These are phyloP conservation scores for Coelopa frigida DNA, from an alignment of 1,140 invertebrate genomes.

Conservation along the genomic window DNA sequence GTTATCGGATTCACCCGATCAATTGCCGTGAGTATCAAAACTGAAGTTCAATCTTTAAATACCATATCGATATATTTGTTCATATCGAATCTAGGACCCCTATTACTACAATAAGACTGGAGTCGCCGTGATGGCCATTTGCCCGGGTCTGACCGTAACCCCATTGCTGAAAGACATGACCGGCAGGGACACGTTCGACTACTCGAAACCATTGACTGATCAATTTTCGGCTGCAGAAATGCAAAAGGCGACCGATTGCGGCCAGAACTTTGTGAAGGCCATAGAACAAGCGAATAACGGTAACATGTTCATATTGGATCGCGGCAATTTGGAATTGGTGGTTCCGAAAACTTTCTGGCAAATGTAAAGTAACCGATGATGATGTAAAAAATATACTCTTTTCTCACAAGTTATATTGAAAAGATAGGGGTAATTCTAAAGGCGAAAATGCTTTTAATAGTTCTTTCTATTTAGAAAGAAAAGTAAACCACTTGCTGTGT, in stretches of 20 bases:
- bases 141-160: conserved; percentile 14
- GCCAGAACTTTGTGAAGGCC: conserved; percentile 8
- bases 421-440: no score
- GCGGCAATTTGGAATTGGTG: conserved; percentile 8
- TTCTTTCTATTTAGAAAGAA: no score
- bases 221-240: conserved; percentile 1
- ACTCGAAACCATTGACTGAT: conserved; percentile 8
- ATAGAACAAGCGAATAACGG: conserved; percentile 10
- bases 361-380: background rate
- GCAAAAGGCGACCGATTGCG: conserved; percentile 10
- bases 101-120: conserved; percentile 12
- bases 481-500: no score
- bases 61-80: background rate
- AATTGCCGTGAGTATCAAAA: conserved; percentile 9
- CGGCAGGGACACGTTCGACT: conserved; percentile 13
- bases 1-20: conserved; percentile 15
- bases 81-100: conserved; percentile 7
- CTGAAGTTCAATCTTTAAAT: background rate
- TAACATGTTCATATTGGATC: conserved; percentile 11
- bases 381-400: no score
- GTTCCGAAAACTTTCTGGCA: conserved; percentile 10
- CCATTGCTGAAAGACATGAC: conserved; percentile 7
- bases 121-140: conserved; percentile 11
- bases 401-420: no score
- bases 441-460: no score